Evolutionary conservation across 1,140 invertebrate genomes (phyloP).

Genomic region (Contarinia nasturtii): DNA sequence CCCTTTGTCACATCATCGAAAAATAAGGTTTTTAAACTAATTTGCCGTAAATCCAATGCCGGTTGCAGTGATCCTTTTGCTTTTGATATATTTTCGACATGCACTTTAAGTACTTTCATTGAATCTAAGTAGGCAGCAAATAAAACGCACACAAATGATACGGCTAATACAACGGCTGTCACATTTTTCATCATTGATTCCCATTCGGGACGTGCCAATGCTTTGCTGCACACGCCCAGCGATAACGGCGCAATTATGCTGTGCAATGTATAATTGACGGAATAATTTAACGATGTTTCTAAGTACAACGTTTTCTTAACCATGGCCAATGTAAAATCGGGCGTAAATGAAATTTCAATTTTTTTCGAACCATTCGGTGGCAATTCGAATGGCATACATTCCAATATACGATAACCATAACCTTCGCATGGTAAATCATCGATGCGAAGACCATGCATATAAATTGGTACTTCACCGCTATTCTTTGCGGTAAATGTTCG

Average conservation of each 20-base stretch:
- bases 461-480: constrained; percentile 63
- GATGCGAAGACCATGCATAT: constrained; percentile 55
- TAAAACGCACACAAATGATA: constrained; percentile 44
- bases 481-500: constrained; percentile 76
- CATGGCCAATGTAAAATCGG: constrained; percentile 77
- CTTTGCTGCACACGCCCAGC: constrained; percentile 49
- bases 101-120: constrained; percentile 42
- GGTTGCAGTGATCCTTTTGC: constrained; percentile 30
- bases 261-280: constrained; percentile 52
- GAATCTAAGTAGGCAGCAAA: constrained; percentile 55
- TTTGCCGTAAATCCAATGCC: constrained; percentile 36
- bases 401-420: constrained; percentile 68
- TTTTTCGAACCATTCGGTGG: constrained; percentile 63
- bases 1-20: background rate
- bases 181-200: constrained; percentile 54
- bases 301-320: constrained; percentile 43
- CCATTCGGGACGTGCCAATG: constrained; percentile 59
- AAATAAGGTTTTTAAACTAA: constrained; percentile 13
- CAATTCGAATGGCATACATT: constrained; percentile 66
- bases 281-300: constrained; percentile 33
- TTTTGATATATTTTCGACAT: constrained; percentile 26
- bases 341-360: constrained; percentile 80
- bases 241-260: constrained; percentile 63
- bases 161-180: constrained; percentile 37
- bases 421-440: constrained; percentile 61